Conservation (phyloP, 2,888 invertebrate genomes). For the Ochlodes sylvanus region DNA sequence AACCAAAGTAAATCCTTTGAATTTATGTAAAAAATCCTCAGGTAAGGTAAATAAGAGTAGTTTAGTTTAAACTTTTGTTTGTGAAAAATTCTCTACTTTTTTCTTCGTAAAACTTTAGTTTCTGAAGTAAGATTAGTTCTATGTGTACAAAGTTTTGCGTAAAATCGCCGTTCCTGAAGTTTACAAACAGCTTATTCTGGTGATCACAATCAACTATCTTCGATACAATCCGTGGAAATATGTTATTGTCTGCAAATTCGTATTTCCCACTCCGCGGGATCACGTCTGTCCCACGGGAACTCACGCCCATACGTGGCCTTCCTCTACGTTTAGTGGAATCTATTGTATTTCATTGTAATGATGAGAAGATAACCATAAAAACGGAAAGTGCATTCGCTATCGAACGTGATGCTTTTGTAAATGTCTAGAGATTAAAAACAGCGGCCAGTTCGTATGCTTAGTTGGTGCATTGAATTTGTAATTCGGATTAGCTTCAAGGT, state of each 20-base stretch:
- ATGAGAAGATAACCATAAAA: conserved; percentile 30
- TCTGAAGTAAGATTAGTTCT: background rate
- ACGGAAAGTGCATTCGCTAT: conserved; percentile 37
- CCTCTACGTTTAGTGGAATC: conserved; percentile 37
- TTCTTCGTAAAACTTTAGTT: background rate
- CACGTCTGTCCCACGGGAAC: conserved; percentile 54
- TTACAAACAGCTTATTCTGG: conserved; percentile 10
- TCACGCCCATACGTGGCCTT: conserved; percentile 44
- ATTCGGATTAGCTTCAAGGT: conserved; percentile 17
- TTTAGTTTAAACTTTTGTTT: too few relatives aligned
- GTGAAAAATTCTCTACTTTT: too few relatives aligned
- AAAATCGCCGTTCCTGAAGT: background rate
- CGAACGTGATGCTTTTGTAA: conserved; percentile 41
- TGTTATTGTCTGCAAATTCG: conserved; percentile 36
- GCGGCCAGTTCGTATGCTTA: conserved; percentile 12
- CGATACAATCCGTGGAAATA: conserved; percentile 33
- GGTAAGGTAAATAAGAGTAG: too few relatives aligned
- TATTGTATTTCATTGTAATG: conserved; percentile 40
- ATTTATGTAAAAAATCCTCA: too few relatives aligned
- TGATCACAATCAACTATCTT: conserved; percentile 30
- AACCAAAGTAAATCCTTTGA: background rate
- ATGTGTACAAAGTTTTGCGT: background rate
- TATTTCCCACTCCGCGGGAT: conserved; percentile 48
- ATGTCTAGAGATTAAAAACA: conserved; percentile 4
- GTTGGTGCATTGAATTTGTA: conserved; percentile 21